Base-by-base conservation (phyloP, 2,888 invertebrate genomes). In the Drosophila ustulata region DNA sequence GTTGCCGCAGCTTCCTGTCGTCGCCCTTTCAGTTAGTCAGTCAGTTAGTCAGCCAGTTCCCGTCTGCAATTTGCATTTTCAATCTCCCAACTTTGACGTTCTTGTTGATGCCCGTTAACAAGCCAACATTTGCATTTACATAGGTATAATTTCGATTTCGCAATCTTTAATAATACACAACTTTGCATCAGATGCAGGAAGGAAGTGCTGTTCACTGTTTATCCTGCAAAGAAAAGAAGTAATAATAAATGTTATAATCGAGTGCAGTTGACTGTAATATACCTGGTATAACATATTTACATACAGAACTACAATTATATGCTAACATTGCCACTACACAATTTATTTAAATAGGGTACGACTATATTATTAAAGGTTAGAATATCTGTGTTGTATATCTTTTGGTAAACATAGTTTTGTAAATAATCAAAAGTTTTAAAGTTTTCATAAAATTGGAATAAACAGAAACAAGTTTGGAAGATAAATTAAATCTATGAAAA, bases 41-140 rank as follows among this genome's bases (percentile, higher is more conserved):
- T 41, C 37, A 37, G 37, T 37, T 57, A 56, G 37, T 56, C 67
- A 39, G 41, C 59, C 59, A 65, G 46, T 67, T 65, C 39, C 50
- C 50, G 68, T 50, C 23, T 51, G 77, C 80, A 63, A 84, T 87
- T 87, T 84, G 83, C 83, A 83, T 83, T 87, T 87, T 81, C 83
- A 83, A 83, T 83, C 83, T 78, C 50, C 55, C 65, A 76, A 80
- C 74, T 84, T 85, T 79, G 75, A 64, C 61, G 50, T 41, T 41
- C 39, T 18, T 41, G 39, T 41, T 41, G 39, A 41, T 41, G 39
- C 39, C 43, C 39, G 41, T 37, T 55, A 56, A 56, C 47, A 50
- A 56, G 41, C 32, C 50, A 32, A 59, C 11, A 55, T 39, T 25
- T 62, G 28, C 55, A 70, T 69, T 69, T 63, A 39, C 65, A 65